Evolutionary conservation across 1,140 invertebrate species (phyloP), one percentile per base, ranked within the genome.

Genomic region (Zaprionus nigranus): DNA sequence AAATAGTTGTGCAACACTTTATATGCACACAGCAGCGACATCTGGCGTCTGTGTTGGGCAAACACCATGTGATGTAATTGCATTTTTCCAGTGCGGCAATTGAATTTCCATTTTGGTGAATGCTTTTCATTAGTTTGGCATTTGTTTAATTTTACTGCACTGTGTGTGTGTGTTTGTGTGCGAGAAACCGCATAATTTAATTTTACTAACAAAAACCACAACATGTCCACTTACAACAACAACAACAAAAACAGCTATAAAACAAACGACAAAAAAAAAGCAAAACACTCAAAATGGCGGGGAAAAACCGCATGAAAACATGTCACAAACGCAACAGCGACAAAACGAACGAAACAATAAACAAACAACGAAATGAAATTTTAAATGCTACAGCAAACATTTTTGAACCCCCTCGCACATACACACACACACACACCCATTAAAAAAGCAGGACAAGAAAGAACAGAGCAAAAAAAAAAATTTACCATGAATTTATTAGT

Each of bases 191-290:
- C 84, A 87, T 87, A 83, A 87, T 87, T 87, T 88, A 78, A 87
- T 87, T 87, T 87, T 56, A 81, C 84, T 81, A 88, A 87, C 84
- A 87, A 83, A 72, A 88, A 88, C 84, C 80, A 49, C 83, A 83
- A 68, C 84, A 87, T 87, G 84, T 87, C 74, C 84, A 84, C 74
- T 81, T 67, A 64, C 62, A 72, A 74, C 68, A 66, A 53, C 43
- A 30, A 22, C 49, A 53, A 66, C 69, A 61, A 20, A 20, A 61
- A 49, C 30, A 75, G 70, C 17, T 46, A 15, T 24, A 73, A n/a
- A 43, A 58, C 24, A 64, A 69, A 74, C 46, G 36, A 61, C n/a
- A 17, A 64, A 73, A 67, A 57, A 43, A 51, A 72, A 80, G 56
- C 74, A 68, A 51, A 17, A 20, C 34, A 9, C 40, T 36, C 28